phyloP scores from a whole-genome alignment of 2,113 vertebrate genomes.

The Calyptommatus sinebrachiatus region DNA sequence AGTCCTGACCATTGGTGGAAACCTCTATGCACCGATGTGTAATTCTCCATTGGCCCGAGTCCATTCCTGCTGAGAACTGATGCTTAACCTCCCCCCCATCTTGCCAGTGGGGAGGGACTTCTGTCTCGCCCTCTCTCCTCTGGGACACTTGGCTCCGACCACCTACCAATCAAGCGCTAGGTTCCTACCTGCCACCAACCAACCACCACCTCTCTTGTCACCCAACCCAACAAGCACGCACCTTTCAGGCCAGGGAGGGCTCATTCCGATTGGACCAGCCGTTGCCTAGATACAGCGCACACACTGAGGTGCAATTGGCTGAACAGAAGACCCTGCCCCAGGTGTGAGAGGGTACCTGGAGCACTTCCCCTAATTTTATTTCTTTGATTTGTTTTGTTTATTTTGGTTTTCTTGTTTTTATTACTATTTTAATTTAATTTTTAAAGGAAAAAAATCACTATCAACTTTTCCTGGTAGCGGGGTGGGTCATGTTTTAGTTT shows the following conservation, averaged over 20 bases:
- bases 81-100: constrained; percentile 43
- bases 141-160: constrained; percentile 43
- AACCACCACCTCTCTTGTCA: constrained; percentile 80
- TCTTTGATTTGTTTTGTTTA: neutral
- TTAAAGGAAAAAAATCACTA: neutral
- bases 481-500: neutral
- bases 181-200: constrained; percentile 45
- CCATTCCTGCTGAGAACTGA: constrained; percentile 25
- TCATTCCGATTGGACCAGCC: constrained; percentile 90
- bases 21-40: neutral
- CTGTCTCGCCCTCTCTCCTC: constrained; percentile 61
- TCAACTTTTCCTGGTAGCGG: neutral
- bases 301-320: constrained; percentile 90
- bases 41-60: neutral
- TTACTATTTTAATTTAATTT: constrained; percentile 32
- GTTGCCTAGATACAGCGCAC: constrained; percentile 95
- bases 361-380: constrained; percentile 74
- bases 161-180: constrained; percentile 40
- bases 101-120: constrained; percentile 57
- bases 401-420: constrained; percentile 45
- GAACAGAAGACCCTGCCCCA: constrained; percentile 85
- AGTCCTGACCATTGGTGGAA: neutral
- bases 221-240: constrained; percentile 81
- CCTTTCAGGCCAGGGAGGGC: constrained; percentile 81
- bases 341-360: constrained; percentile 95